Evolutionary conservation across 2,113 vertebrate genomes (phyloP).

Genomic region (Alexandromys fortis): DNA sequence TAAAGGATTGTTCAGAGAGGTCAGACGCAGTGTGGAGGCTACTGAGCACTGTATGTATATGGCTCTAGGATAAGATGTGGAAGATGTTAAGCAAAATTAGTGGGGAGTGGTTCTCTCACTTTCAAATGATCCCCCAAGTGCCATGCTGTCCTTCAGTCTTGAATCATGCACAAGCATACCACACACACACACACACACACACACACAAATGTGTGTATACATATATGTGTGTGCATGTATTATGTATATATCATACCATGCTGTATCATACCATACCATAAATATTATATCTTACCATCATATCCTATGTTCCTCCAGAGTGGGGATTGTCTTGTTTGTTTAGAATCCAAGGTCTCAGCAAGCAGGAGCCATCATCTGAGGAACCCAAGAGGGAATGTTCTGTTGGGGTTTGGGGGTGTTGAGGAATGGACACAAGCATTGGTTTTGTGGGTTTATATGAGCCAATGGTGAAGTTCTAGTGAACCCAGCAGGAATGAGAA

Average conservation of each 20-base stretch:
- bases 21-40: background rate
- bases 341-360: background rate
- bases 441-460: background rate
- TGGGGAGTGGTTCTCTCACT: background rate
- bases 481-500: background rate
- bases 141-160: background rate
- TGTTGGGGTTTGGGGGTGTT: too few species aligned
- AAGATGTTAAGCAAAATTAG: constrained; percentile 27
- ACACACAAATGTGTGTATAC: background rate
- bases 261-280: background rate
- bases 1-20: background rate
- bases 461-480: background rate
- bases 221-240: background rate
- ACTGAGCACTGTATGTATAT: background rate
- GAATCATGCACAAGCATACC: background rate
- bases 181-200: too few species aligned
- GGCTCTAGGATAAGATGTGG: background rate
- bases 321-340: background rate
- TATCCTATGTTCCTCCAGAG: background rate
- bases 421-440: background rate
- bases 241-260: background rate
- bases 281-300: background rate
- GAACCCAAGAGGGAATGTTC: background rate
- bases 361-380: background rate
- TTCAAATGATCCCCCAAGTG: background rate